Percentiles rank a stretch among this genome's conserved stretches.
Evolutionary conservation across 2,113 vertebrate species (phyloP).

Genomic region (Psilopogon haemacephalus): DNA sequence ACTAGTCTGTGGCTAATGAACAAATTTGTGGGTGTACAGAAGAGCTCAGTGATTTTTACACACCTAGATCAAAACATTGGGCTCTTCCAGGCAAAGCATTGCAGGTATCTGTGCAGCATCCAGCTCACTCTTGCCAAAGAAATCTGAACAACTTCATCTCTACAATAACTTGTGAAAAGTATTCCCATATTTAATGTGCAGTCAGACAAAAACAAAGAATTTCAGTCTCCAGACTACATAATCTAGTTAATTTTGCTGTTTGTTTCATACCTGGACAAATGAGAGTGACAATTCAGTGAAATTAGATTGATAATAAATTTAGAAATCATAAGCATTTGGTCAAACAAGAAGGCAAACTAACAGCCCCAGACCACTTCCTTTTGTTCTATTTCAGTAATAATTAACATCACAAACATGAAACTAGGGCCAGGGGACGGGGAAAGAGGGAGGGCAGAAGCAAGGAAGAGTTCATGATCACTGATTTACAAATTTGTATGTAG

Average conservation of each 20-base stretch:
- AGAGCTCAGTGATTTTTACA: not conserved
- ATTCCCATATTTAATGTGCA: not conserved
- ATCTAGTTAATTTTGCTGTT: not conserved
- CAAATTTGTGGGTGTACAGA: not conserved
- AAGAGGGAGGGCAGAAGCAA: not conserved
- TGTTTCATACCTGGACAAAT: not conserved
- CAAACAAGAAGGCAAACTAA: not conserved
- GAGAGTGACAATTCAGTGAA: not conserved
- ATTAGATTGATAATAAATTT: not conserved
- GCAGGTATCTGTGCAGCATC: not conserved
- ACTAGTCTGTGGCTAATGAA: not conserved
- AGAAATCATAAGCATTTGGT: not conserved
- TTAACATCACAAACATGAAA: not conserved
- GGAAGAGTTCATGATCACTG: not conserved
- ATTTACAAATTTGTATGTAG: not conserved
- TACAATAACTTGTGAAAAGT: not conserved
- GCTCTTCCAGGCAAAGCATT: not conserved
- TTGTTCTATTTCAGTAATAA: not conserved
- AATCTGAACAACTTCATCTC: not conserved
- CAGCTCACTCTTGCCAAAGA: not conserved
- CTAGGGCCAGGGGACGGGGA: not conserved
- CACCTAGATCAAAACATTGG: not conserved
- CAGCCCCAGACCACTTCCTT: not conserved
- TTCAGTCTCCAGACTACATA: not conserved
- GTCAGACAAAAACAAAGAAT: not conserved